Evolutionary conservation across 2,888 invertebrate genomes (phyloP), one percentile per base, ranked within the genome.

Genomic region (Chelonus formosanus): DNA sequence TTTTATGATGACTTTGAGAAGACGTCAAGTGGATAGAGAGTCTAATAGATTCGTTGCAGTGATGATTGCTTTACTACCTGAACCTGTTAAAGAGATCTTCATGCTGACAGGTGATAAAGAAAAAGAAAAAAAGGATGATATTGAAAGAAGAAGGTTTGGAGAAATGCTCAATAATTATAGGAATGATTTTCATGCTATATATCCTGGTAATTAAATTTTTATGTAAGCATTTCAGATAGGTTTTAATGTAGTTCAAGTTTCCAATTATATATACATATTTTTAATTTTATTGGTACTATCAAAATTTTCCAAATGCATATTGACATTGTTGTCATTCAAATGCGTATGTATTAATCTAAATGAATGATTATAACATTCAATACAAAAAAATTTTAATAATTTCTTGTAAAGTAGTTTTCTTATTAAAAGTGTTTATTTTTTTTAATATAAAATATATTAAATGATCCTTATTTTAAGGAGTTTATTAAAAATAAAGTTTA

Each of bases 151-250:
- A 45, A 85, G 86, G 0, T 57, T 85, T 79, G 67, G 85, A 80
- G 32, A 87, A 83, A 76, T 87, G 4, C 81, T 85, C 0, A 87
- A 88, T 64, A 76, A 84, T 0, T 87, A 88, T 54, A 88, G 87
- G 71, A 85, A 86, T 52, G 79, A 85, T 43, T 87, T 89, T 20
- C 86, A 86, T 74, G 86, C 87, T 31, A 88, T 89, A 63, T 89
- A 86, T 79, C 89, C 89, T 76, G 89, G 89, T 88, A 75, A 59
- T 71, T 63, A 20, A 36, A 32, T 52, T 5, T 5, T 48, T 20
- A 20, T 20, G 20, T 2, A 20, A 20, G 20, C 20, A 20, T 20
- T 20, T 2, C 1, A 20, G 20, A 20, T 20, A 2, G 20, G 20
- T 20, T 20, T 2, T 20, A 20, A 20, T 20, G 1, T 20, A 20